phyloP scores from a whole-genome alignment of 2,888 invertebrate genomes.

The Watsonalla cultraria region DNA sequence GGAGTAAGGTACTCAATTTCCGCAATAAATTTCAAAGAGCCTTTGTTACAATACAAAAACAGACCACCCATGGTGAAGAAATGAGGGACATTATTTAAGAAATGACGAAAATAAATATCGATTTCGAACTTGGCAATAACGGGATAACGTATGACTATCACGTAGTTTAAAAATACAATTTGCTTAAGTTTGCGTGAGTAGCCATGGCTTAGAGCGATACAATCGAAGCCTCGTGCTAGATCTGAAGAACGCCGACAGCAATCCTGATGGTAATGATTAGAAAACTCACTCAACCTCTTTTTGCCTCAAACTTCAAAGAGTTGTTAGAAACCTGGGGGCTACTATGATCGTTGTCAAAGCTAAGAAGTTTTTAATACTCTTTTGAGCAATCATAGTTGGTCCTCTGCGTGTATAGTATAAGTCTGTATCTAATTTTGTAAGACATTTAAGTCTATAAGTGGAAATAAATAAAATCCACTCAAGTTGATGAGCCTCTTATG shows the following conservation, averaged over 20 bases:
- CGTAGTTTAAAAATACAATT: conserved; percentile 8
- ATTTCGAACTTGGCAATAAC: background rate
- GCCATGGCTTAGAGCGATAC: conserved; percentile 23
- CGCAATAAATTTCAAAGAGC: background rate
- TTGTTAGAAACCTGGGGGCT: conserved; percentile 3
- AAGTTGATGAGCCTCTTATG: too few species aligned
- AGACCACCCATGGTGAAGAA: background rate
- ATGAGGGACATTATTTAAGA: background rate
- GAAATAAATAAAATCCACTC: background rate
- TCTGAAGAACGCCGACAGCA: conserved; percentile 32
- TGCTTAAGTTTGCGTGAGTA: conserved; percentile 25
- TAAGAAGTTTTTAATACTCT: too few species aligned
- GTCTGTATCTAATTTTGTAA: too few species aligned
- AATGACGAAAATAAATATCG: background rate
- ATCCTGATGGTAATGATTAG: conserved; percentile 36
- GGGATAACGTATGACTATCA: background rate
- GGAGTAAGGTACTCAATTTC: background rate
- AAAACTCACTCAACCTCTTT: conserved; percentile 18
- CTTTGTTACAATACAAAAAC: background rate
- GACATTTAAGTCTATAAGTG: too few species aligned
- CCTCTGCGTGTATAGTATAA: too few species aligned
- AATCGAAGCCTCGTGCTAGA: conserved; percentile 29
- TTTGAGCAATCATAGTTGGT: too few species aligned
- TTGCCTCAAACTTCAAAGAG: conserved; percentile 15
- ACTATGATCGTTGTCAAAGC: too few species aligned